phyloP scores from a whole-genome alignment of 2,113 vertebrate genomes.

The Elaphurus davidianus region DNA sequence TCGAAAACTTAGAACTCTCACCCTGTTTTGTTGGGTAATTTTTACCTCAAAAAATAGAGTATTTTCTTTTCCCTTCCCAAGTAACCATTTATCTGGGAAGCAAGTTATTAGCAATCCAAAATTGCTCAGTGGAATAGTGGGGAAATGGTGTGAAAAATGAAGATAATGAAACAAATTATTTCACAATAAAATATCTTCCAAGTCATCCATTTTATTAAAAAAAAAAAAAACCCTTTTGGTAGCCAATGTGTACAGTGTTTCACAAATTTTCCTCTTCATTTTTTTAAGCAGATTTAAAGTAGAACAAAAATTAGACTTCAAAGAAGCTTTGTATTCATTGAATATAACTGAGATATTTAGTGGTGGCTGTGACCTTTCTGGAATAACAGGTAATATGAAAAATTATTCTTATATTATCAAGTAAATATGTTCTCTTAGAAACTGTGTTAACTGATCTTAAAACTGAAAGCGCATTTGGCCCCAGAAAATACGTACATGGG shows the following conservation, averaged over 20 bases:
- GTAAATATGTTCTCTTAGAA: conserved; percentile 46
- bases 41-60: neutral
- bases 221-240: neutral
- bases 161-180: conserved; percentile 17
- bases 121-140: neutral
- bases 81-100: neutral
- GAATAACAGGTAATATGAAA: conserved; percentile 78
- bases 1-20: neutral
- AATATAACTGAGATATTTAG: conserved; percentile 80
- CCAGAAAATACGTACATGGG: neutral
- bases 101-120: neutral
- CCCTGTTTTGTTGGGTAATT: neutral
- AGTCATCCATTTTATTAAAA: neutral
- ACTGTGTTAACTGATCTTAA: conserved; percentile 5
- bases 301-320: conserved; percentile 77
- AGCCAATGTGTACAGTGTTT: neutral
- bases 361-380: conserved; percentile 77
- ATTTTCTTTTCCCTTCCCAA: neutral
- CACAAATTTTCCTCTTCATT: neutral
- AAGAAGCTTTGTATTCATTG: conserved; percentile 72
- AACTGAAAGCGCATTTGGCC: neutral
- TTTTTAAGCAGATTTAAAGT: conserved; percentile 76
- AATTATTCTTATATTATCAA: conserved; percentile 42
- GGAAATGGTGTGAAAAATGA: neutral
- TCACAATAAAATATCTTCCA: neutral